These are phyloP conservation scores for Corynorhinus townsendii DNA, from an alignment of 2,113 vertebrate species.

Conservation along the genomic window DNA sequence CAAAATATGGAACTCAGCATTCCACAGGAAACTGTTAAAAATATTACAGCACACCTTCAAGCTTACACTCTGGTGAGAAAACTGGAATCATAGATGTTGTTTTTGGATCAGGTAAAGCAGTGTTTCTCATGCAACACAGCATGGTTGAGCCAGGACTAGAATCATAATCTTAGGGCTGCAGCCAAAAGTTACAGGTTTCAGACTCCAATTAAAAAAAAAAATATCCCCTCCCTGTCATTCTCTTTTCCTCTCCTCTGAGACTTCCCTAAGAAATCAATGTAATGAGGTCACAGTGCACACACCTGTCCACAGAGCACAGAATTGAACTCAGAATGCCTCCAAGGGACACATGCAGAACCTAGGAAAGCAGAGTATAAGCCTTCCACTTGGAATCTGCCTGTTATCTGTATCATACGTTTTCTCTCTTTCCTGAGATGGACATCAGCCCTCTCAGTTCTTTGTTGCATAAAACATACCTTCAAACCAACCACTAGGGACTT, in stretches of 20 bases:
- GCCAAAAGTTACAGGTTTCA: background rate
- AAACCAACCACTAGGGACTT: background rate
- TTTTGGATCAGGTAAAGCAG: background rate
- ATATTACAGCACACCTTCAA: background rate
- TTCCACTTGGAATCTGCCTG: background rate
- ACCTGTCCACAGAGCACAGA: background rate
- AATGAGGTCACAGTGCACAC: background rate
- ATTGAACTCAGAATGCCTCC: background rate
- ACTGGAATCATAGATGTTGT: background rate
- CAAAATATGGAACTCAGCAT: background rate
- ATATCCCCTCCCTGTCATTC: background rate
- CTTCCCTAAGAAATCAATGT: background rate
- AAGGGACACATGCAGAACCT: background rate
- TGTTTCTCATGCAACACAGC: background rate
- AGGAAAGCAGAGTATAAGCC: background rate
- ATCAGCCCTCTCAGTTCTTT: background rate
- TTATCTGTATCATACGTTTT: background rate
- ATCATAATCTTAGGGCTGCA: background rate
- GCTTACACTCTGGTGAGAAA: background rate
- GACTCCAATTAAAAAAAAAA: background rate
- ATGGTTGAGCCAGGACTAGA: background rate
- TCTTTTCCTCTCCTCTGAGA: background rate
- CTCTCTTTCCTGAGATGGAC: background rate
- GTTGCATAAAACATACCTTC: background rate
- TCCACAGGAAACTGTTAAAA: background rate